These are phyloP conservation scores for Campylorhamphus procurvoides DNA, from an alignment of 2,113 vertebrate genomes.

Conservation along the genomic window DNA sequence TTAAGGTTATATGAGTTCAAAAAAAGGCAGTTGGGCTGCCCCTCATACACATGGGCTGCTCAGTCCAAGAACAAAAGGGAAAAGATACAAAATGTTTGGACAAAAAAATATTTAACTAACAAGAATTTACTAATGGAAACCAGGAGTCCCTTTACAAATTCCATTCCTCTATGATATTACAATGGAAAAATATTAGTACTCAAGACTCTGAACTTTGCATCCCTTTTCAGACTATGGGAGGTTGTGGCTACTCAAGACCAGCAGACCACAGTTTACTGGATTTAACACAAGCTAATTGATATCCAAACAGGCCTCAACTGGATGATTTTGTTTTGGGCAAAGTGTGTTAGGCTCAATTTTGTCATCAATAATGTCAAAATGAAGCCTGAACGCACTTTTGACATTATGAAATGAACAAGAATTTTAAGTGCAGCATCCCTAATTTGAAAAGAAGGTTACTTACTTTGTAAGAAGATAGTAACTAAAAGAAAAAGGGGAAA, in stretches of 20 bases:
- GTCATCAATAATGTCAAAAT: not conserved
- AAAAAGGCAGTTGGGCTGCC: not conserved
- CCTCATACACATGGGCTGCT: not conserved
- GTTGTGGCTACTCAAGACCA: not conserved
- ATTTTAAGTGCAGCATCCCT: not conserved
- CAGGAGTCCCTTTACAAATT: not conserved
- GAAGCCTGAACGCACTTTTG: not conserved
- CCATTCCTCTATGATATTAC: not conserved
- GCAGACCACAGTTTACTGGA: not conserved
- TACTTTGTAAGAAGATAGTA: not conserved
- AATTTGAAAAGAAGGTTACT: not conserved
- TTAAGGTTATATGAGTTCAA: not conserved
- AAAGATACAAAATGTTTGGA: not conserved
- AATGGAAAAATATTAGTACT: not conserved
- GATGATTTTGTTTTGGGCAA: not conserved
- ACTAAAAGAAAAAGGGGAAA: not conserved
- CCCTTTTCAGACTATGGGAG: not conserved
- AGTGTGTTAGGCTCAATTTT: not conserved
- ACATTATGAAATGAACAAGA: not conserved
- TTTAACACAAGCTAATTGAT: not conserved
- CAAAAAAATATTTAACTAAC: not conserved
- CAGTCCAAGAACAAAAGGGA: not conserved
- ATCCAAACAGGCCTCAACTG: not conserved
- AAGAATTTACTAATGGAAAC: not conserved
- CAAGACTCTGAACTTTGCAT: not conserved